Percentiles rank a stretch among this genome's conserved stretches.
Evolutionary conservation across 2,797 vertebrate genomes (phyloP).

Genomic region (Sebastes oblongus): DNA sequence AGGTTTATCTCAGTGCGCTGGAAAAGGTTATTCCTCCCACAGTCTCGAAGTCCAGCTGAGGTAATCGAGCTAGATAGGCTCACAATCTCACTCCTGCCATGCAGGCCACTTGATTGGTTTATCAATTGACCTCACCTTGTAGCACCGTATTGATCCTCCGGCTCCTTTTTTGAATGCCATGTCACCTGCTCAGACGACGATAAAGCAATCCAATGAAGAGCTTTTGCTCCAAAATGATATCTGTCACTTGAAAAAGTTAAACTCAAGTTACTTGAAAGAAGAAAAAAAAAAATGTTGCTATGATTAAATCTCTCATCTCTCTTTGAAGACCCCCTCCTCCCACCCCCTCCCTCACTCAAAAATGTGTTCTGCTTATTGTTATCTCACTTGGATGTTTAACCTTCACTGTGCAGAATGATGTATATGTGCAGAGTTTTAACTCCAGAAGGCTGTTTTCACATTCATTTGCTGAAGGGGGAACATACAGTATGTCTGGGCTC

Average conservation of each 20-base stretch:
- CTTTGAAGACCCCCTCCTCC: too few species aligned
- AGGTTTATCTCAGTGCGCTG: conserved; percentile 35
- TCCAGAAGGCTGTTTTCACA: not conserved
- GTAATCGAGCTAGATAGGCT: conserved; percentile 38
- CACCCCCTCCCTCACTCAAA: not conserved
- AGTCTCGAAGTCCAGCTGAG: conserved; percentile 25
- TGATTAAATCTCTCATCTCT: not conserved
- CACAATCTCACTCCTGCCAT: conserved; percentile 28
- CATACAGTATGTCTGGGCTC: not conserved
- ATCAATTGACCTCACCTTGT: conserved; percentile 60
- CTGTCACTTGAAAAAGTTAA: not conserved
- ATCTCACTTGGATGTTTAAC: not conserved
- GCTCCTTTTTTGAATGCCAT: conserved; percentile 7
- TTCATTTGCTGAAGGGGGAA: too few species aligned
- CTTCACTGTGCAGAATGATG: not conserved
- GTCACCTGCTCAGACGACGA: conserved; percentile 12
- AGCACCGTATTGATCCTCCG: conserved; percentile 36
- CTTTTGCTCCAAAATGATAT: not conserved
- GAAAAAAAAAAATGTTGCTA: not conserved
- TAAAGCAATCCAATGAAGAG: conserved; percentile 6
- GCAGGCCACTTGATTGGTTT: conserved; percentile 47
- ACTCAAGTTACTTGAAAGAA: not conserved
- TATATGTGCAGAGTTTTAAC: not conserved
- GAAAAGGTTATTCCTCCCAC: conserved; percentile 47
- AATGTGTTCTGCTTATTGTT: not conserved